Evolutionary conservation across 2,797 vertebrate genomes (phyloP).

Genomic region (Hemitrygon akajei): DNA sequence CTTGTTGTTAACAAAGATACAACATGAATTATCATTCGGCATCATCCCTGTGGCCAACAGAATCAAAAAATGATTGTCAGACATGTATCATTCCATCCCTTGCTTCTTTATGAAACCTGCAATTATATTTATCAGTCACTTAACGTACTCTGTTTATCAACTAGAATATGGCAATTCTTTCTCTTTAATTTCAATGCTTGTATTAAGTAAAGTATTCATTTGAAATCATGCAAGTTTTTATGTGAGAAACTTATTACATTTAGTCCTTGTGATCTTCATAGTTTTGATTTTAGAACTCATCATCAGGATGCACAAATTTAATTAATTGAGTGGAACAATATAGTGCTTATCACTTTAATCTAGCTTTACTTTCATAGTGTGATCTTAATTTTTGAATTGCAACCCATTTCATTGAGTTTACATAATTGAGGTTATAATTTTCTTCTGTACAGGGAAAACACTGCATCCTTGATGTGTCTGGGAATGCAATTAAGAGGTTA

Average conservation of each 20-base stretch:
- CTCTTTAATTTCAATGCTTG: too few species aligned
- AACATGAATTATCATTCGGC: too few species aligned
- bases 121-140: too few species aligned
- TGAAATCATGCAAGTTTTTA: too few species aligned
- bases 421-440: background rate
- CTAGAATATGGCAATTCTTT: too few species aligned
- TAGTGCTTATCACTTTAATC: background rate
- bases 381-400: slow-evolving; percentile 6
- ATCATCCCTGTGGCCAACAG: too few species aligned
- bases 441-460: slow-evolving; percentile 77
- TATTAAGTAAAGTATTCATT: too few species aligned
- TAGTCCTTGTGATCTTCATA: background rate
- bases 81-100: too few species aligned
- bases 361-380: background rate
- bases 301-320: background rate
- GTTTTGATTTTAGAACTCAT: background rate
- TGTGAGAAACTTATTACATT: background rate
- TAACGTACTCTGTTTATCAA: too few species aligned
- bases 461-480: slow-evolving; percentile 97
- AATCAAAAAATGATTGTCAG: too few species aligned
- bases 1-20: too few species aligned
- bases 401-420: background rate
- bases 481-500: slow-evolving; percentile 97
- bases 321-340: background rate
- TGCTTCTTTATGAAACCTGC: too few species aligned